Conservation (phyloP, 2,888 invertebrate species). For the Synanthedon myopaeformis region DNA sequence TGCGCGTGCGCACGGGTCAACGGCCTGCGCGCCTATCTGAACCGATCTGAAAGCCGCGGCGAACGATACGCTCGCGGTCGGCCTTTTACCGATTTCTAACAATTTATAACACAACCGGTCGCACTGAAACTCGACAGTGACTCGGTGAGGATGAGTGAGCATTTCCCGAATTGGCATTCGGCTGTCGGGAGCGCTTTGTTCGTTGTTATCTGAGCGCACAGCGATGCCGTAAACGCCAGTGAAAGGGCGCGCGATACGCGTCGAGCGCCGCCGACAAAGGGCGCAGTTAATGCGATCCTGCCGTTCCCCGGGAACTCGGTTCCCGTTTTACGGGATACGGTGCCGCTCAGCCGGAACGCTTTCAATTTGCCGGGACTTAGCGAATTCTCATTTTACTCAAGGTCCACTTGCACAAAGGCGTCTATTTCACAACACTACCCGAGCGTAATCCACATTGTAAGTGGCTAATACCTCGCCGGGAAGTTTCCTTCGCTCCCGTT, state of each 20-base stretch:
- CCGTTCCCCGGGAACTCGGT: slow-evolving; percentile 8
- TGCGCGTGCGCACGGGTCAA: slow-evolving; percentile 53
- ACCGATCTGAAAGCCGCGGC: slow-evolving; percentile 37
- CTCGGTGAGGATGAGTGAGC: slow-evolving; percentile 34
- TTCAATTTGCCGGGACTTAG: slow-evolving; percentile 45
- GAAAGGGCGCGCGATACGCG: slow-evolving; percentile 26
- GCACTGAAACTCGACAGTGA: slow-evolving; percentile 16
- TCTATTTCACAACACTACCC: slow-evolving; percentile 33
- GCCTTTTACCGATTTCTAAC: slow-evolving; percentile 22
- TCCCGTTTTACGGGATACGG: slow-evolving; percentile 19
- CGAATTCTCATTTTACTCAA: slow-evolving; percentile 30
- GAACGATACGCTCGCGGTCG: slow-evolving; percentile 23
- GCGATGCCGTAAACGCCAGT: slow-evolving; percentile 35
- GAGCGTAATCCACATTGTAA: slow-evolving; percentile 23
- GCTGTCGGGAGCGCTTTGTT: slow-evolving; percentile 33
- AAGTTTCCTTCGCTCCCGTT: slow-evolving; percentile 1
- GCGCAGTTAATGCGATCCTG: slow-evolving; percentile 33
- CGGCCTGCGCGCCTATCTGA: slow-evolving; percentile 38
- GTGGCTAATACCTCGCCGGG: slow-evolving; percentile 16
- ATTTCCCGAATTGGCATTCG: slow-evolving; percentile 37
- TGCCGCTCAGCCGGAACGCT: slow-evolving; percentile 34
- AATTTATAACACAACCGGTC: slow-evolving; percentile 2
- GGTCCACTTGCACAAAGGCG: slow-evolving; percentile 35
- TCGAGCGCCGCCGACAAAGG: slow-evolving; percentile 28
- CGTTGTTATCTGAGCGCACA: slow-evolving; percentile 42